A percentile compares a stretch with the other conserved stretches of the same genome.
Conservation (phyloP, 2,888 invertebrate species). For the Apocheima hispidaria region DNA sequence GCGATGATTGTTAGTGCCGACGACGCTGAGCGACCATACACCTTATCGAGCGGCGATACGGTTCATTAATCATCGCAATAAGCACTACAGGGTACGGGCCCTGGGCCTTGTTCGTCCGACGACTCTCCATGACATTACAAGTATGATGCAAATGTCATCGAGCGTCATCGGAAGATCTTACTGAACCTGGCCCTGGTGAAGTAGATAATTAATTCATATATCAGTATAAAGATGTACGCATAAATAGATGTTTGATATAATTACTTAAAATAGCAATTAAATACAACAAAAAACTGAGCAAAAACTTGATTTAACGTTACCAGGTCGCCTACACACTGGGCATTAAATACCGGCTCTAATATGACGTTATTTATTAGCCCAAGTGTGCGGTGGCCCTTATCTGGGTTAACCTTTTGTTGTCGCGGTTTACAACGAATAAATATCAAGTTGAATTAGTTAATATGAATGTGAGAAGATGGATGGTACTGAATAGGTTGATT, state of each 20-base stretch:
- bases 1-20: too few relatives aligned
- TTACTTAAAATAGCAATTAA: conserved; percentile 30
- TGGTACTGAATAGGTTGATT: conserved; percentile 57
- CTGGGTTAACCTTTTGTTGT: conserved; percentile 67
- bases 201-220: background rate
- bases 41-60: too few relatives aligned
- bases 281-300: conserved; percentile 47
- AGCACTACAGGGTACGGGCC: too few relatives aligned
- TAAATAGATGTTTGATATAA: conserved; percentile 19
- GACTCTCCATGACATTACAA: too few relatives aligned
- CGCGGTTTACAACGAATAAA: conserved; percentile 61
- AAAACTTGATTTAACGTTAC: conserved; percentile 42
- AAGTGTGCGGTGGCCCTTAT: conserved; percentile 70
- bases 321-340: conserved; percentile 56
- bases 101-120: too few relatives aligned
- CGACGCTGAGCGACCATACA: too few relatives aligned
- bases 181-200: too few relatives aligned
- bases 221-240: background rate
- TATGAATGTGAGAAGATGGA: conserved; percentile 61
- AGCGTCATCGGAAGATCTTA: too few relatives aligned
- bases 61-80: too few relatives aligned
- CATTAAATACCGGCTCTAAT: conserved; percentile 69
- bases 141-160: too few relatives aligned
- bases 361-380: conserved; percentile 76
- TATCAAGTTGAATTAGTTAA: conserved; percentile 69